Evolutionary conservation across 2,113 vertebrate species (phyloP).

Genomic region (Prolemur simus): DNA sequence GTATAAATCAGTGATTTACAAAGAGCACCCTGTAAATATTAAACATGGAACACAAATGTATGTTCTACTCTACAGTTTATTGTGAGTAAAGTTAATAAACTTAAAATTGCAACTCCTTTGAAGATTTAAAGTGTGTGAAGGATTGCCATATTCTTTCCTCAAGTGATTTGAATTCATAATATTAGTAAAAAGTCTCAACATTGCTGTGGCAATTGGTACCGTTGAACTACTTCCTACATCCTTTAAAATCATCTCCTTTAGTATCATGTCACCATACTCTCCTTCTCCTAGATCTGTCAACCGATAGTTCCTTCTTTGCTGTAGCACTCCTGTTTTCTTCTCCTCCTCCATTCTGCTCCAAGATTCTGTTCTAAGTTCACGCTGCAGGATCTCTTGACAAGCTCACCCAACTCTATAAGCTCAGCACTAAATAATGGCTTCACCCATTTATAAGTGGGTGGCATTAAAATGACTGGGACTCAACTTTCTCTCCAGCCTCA

Average conservation of each 20-base stretch:
- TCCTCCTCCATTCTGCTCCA: not conserved
- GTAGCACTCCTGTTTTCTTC: not conserved
- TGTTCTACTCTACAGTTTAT: not conserved
- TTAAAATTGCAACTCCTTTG: not conserved
- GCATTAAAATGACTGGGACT: not conserved
- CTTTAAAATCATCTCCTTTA: not conserved
- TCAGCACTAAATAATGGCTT: too few species aligned
- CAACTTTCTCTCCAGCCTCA: not conserved
- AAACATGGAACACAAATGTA: not conserved
- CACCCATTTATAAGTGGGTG: too few species aligned
- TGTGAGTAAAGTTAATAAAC: not conserved
- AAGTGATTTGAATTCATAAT: not conserved
- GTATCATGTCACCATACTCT: not conserved
- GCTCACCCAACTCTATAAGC: too few species aligned
- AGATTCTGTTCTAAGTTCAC: not conserved
- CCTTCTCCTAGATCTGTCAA: not conserved
- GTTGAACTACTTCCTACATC: too few species aligned
- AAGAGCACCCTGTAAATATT: not conserved
- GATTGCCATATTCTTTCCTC: not conserved
- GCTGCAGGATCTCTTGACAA: not conserved
- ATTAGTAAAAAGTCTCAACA: not conserved
- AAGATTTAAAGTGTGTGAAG: not conserved
- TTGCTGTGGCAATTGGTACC: not conserved
- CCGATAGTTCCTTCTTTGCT: not conserved
- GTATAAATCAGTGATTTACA: not conserved